These are phyloP conservation scores for Pseudomugil gertrudae DNA, from an alignment of 2,797 vertebrate genomes.

Conservation along the genomic window DNA sequence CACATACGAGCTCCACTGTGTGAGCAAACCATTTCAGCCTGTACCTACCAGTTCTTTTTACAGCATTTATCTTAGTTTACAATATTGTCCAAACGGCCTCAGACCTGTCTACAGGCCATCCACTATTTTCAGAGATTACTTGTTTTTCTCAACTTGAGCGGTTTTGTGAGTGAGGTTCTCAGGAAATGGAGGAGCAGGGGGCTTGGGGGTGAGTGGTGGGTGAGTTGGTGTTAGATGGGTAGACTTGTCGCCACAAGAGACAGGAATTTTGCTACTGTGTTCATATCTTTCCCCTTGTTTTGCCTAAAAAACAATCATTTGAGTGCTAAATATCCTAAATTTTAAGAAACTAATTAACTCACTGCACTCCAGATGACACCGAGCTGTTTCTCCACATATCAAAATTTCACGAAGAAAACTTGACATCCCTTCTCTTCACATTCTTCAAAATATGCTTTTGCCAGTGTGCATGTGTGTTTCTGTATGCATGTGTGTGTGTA, in stretches of 20 bases:
- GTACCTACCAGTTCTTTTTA: slow-evolving; percentile 39
- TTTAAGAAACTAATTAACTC: slow-evolving; percentile 44
- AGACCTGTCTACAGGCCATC: slow-evolving; percentile 47
- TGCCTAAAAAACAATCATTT: slow-evolving; percentile 4
- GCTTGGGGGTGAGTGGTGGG: slow-evolving; percentile 32
- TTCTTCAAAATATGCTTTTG: slow-evolving; percentile 53
- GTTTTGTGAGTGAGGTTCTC: slow-evolving; percentile 58
- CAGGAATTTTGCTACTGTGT: slow-evolving; percentile 20
- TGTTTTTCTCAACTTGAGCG: slow-evolving; percentile 56
- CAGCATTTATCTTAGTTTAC: slow-evolving; percentile 58
- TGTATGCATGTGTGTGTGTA: slow-evolving; percentile 59
- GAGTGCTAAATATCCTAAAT: slow-evolving; percentile 10
- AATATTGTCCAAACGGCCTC: slow-evolving; percentile 50
- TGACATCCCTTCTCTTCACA: slow-evolving; percentile 56
- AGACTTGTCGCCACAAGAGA: slow-evolving; percentile 50
- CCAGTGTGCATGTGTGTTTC: slow-evolving; percentile 32
- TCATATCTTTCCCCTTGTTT: slow-evolving; percentile 7
- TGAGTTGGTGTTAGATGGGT: slow-evolving; percentile 44
- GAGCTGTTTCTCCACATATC: slow-evolving; percentile 49
- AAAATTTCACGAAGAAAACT: slow-evolving; percentile 53
- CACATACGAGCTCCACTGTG: slow-evolving; percentile 27
- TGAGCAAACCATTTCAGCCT: slow-evolving; percentile 31
- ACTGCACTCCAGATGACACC: slow-evolving; percentile 39
- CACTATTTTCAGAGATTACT: slow-evolving; percentile 57
- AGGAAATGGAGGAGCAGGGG: slow-evolving; percentile 52